Conservation (phyloP, 2,113 vertebrate species). For the Trichechus manatus region DNA sequence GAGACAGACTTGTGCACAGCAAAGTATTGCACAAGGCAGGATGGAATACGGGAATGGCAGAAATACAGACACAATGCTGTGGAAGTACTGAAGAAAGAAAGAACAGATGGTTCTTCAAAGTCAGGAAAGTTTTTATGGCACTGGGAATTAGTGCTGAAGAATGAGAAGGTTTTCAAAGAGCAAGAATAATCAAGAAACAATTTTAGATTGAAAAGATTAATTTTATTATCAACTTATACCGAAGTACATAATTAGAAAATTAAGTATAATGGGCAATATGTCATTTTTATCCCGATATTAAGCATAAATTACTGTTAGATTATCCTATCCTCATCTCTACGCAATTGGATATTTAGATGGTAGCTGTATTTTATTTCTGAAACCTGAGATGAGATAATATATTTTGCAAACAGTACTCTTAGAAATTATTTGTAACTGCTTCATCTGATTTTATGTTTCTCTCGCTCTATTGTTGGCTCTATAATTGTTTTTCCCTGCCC, state of each 20-base stretch:
- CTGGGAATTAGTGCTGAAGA: not conserved
- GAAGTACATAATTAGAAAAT: not conserved
- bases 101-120: not conserved
- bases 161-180: not conserved
- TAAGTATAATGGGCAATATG: not conserved
- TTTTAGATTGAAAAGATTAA: not conserved
- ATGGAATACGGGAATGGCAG: rapidly evolving
- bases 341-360: not conserved
- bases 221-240: not conserved
- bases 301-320: not conserved
- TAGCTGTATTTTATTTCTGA: not conserved
- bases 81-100: not conserved
- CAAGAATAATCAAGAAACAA: not conserved
- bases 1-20: not conserved
- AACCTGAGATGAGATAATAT: not conserved
- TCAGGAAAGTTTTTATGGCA: not conserved
- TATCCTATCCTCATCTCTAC: not conserved
- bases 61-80: not conserved
- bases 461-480: not conserved
- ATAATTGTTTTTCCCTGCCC: not conserved
- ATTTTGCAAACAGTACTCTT: not conserved
- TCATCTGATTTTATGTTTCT: not conserved
- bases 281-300: not conserved
- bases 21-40: not conserved
- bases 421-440: not conserved